These are phyloP conservation scores for Megaceryle torquata DNA, from an alignment of 2,113 vertebrate species.

Conservation along the genomic window DNA sequence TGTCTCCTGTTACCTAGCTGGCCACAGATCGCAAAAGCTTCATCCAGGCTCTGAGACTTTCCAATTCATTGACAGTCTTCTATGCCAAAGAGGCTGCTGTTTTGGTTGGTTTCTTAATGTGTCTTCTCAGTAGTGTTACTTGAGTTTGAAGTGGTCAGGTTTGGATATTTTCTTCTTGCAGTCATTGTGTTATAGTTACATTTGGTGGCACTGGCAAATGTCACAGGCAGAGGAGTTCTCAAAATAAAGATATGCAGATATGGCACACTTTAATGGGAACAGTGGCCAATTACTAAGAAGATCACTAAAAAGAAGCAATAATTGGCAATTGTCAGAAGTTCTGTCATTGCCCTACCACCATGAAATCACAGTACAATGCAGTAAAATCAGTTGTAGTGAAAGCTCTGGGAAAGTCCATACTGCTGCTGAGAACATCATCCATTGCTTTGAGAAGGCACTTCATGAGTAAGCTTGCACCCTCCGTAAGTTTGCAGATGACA, in stretches of 20 bases:
- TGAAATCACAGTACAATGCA: not conserved
- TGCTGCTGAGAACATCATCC: not conserved
- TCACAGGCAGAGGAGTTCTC: not conserved
- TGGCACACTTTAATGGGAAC: not conserved
- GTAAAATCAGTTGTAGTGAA: not conserved
- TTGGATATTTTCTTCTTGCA: not conserved
- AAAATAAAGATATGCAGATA: not conserved
- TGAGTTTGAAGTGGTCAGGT: not conserved
- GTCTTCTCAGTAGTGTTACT: not conserved
- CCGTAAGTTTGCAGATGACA: too few species aligned
- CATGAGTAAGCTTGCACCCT: not conserved
- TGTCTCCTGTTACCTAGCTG: not conserved
- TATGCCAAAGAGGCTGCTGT: not conserved
- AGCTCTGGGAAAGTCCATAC: not conserved
- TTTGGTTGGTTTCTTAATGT: not conserved
- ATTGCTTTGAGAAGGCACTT: not conserved
- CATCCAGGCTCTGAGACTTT: not conserved
- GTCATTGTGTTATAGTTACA: not conserved
- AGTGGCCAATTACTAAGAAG: not conserved
- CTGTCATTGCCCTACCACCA: not conserved
- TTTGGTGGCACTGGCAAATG: not conserved
- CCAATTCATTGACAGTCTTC: not conserved
- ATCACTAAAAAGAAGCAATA: not conserved
- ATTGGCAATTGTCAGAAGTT: not conserved
- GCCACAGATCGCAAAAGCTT: not conserved